Base-by-base conservation (phyloP, 2,888 invertebrate species). In the Erynnis tages region DNA sequence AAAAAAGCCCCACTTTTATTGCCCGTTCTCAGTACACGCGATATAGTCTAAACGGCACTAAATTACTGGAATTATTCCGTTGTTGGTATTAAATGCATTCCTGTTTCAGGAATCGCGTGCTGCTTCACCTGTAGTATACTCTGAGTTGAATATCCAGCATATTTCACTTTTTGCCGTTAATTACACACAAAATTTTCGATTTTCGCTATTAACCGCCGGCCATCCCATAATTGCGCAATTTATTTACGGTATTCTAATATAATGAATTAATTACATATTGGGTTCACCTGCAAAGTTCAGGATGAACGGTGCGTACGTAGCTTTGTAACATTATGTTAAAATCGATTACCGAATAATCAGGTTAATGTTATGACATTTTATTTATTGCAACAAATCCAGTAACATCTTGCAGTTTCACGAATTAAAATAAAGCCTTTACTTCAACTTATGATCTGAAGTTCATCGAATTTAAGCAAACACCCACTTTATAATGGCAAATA, bases 41-140 rank as follows among this genome's bases (percentile, higher is more conserved):
- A 82, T 72, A 72, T 61, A 69, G 73, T 69, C 67, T 71, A 69
- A 67, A 75, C 70, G 73, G 73, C 76, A 76, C 76, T 79, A 82
- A 84, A 80, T 82, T 81, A 76, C 82, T 70, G 65, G 76, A 82
- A 82, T 82, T 82, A 72, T 82, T 82, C 77, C 78, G 72, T 69
- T 68, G 76, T 71, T 78, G 78, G 76, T 82, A 80, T 76, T 80
- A 80, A 83, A 83, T 83, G 83, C 81, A 82, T 85, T 84, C 82
- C 76, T 69, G 68, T 71, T 73, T 63, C 72, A 68, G 74, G 72
- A 76, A 79, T 84, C 79, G 84, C 85, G 82, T 85, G 84, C 76
- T 65, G 63, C 65, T 69, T 45, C 38, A 52, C 38, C 44, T 37
- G 54, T 52, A 56, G 19, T 43, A 29, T 50, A 46, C 46, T 35